Evolutionary conservation across 2,113 vertebrate genomes (phyloP).

Genomic region (Balaeniceps rex): DNA sequence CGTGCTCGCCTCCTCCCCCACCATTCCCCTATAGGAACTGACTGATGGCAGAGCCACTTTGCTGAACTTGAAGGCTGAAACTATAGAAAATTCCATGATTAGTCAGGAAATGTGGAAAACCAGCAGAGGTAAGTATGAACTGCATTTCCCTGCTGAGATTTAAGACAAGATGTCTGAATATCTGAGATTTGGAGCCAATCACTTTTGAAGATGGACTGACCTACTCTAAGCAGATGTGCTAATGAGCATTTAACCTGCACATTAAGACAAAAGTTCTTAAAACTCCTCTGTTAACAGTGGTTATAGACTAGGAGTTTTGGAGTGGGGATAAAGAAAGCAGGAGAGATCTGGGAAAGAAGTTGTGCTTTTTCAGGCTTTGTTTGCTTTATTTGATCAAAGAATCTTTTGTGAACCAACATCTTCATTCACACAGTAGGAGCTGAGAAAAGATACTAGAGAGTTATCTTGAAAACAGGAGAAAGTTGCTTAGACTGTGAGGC

Average conservation of each 20-base stretch:
- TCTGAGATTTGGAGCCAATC: neutral
- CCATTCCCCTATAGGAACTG: neutral
- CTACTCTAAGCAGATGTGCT: neutral
- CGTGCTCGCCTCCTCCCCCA: neutral
- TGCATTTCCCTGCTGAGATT: neutral
- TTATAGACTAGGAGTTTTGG: neutral
- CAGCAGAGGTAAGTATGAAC: neutral
- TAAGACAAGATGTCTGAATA: neutral
- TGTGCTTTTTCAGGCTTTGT: neutral
- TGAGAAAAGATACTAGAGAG: neutral
- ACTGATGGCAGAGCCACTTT: neutral
- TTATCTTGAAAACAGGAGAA: neutral
- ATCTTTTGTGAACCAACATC: neutral
- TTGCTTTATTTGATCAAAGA: neutral
- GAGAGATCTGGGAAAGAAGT: neutral
- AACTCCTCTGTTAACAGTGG: neutral
- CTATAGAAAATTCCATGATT: neutral
- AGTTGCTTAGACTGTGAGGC: neutral
- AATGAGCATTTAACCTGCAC: neutral
- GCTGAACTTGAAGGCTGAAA: neutral
- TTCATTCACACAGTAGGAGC: neutral
- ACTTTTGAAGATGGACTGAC: neutral
- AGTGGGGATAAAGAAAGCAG: neutral
- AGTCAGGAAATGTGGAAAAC: neutral
- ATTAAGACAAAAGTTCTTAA: neutral